Conservation (phyloP, 2,113 vertebrate species). For the Nansenia antarctica region DNA sequence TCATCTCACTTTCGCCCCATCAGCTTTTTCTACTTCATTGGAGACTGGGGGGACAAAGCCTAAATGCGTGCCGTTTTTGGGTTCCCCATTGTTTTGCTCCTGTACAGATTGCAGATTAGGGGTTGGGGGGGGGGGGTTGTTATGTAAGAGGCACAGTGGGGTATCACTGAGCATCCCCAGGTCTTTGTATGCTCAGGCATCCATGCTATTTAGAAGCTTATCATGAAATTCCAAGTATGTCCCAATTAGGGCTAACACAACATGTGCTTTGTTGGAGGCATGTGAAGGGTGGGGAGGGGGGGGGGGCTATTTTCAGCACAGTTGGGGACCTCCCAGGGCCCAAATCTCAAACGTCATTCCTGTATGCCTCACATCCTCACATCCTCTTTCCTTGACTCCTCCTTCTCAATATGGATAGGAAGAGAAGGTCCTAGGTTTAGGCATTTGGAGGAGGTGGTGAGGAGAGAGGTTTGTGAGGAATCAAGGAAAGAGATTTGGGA, state of each 20-base stretch:
- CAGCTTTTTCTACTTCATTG: too few species aligned
- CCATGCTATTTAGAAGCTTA: slow-evolving; percentile 34
- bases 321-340: too few species aligned
- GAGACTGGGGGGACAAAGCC: slow-evolving; percentile 38
- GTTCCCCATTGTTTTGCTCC: slow-evolving; percentile 1
- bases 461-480: too few species aligned
- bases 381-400: too few species aligned
- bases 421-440: too few species aligned
- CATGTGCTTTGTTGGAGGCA: slow-evolving; percentile 35
- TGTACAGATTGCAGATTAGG: slow-evolving; percentile 3
- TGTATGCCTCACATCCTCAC: too few species aligned
- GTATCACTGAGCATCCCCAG: slow-evolving; percentile 21
- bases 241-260: slow-evolving; percentile 57
- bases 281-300: too few species aligned
- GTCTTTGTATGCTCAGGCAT: slow-evolving; percentile 11
- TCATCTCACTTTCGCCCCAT: background rate
- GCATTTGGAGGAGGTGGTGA: too few species aligned
- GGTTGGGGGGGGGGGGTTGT: too few species aligned
- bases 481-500: background rate
- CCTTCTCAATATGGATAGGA: too few species aligned
- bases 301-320: too few species aligned
- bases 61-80: slow-evolving; percentile 15
- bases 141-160: slow-evolving; percentile 43
- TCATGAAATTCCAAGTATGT: slow-evolving; percentile 58
- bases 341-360: too few species aligned